These are phyloP conservation scores for Lepidonotus clava DNA, from an alignment of 2,888 invertebrate species.

Conservation along the genomic window DNA sequence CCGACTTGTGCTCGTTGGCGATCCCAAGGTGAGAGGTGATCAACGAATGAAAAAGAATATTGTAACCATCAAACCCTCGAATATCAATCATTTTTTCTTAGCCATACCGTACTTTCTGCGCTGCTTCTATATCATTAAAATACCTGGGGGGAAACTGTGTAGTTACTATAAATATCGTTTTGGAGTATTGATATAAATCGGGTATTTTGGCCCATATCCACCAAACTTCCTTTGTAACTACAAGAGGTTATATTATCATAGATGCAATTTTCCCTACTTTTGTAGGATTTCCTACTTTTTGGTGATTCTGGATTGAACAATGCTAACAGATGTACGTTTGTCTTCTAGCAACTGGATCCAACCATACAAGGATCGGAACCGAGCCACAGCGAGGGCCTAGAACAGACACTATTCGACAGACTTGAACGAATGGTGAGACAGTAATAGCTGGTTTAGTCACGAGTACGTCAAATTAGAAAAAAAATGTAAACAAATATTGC, in stretches of 20 bases:
- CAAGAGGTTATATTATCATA: too few species aligned
- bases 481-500: background rate
- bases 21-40: constrained; percentile 75
- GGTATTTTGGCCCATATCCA: too few species aligned
- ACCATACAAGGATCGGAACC: constrained; percentile 75
- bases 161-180: too few species aligned
- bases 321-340: background rate
- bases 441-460: background rate
- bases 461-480: background rate
- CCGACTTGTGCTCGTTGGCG: constrained; percentile 75
- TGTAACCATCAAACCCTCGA: too few species aligned
- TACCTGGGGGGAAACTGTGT: too few species aligned
- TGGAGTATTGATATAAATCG: too few species aligned
- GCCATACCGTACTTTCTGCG: too few species aligned
- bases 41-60: too few species aligned
- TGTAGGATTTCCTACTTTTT: background rate
- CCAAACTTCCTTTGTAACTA: too few species aligned
- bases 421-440: constrained; percentile 73
- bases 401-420: constrained; percentile 76
- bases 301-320: background rate
- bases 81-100: too few species aligned
- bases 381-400: constrained; percentile 70
- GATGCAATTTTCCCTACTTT: too few species aligned
- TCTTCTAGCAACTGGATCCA: constrained; percentile 74
- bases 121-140: too few species aligned